phyloP scores from a whole-genome alignment of 1,140 invertebrate species.

The Teleogryllus occipitalis region DNA sequence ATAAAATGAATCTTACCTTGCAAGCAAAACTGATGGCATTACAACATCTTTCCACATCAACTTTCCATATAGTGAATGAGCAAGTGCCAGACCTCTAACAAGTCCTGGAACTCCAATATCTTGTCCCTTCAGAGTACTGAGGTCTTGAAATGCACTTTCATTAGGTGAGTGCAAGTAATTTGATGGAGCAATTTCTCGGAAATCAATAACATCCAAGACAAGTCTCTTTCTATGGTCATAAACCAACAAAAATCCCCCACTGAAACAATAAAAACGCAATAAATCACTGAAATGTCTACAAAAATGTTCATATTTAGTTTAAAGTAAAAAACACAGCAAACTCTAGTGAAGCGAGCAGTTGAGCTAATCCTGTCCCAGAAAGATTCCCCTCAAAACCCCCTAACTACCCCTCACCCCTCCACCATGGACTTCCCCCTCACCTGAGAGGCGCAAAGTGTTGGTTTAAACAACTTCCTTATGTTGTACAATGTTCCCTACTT shows the following conservation, averaged over 20 bases:
- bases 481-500: too few species aligned
- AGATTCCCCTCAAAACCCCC: too few species aligned
- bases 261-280: slow-evolving; percentile 33
- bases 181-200: slow-evolving; percentile 33
- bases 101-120: slow-evolving; percentile 45
- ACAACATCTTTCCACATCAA: slow-evolving; percentile 57
- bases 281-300: too few species aligned
- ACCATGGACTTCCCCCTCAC: too few species aligned
- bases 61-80: slow-evolving; percentile 50
- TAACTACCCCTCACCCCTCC: too few species aligned
- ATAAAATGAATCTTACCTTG: slow-evolving; percentile 36
- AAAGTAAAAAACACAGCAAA: too few species aligned
- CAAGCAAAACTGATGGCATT: slow-evolving; percentile 52
- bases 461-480: too few species aligned
- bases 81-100: slow-evolving; percentile 46
- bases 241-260: slow-evolving; percentile 63
- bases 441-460: too few species aligned
- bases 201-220: slow-evolving; percentile 47
- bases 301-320: too few species aligned
- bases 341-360: too few species aligned
- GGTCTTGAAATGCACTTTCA: too few species aligned
- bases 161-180: slow-evolving; percentile 21
- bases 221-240: slow-evolving; percentile 51
- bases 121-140: not conserved
- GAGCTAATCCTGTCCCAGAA: too few species aligned